Base-by-base conservation (phyloP, 1,140 invertebrate genomes). In the Drosophila murphyi region DNA sequence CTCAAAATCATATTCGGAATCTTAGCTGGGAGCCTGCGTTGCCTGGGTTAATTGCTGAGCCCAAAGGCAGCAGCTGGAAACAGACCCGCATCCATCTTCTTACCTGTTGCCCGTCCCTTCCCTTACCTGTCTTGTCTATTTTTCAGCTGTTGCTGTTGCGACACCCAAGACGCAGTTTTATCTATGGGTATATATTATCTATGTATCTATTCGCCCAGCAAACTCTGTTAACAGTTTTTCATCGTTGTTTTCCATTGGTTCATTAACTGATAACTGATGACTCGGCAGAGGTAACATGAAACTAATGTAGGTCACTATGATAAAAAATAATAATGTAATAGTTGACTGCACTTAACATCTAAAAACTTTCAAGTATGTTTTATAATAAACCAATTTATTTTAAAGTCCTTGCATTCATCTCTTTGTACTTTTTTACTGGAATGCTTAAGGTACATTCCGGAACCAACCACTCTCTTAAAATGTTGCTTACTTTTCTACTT, bases 61-160 rank as follows among this genome's bases (percentile, higher is more conserved):
- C 57, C 12, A 34, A 39, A 56, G 65, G 63, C 82, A 82, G 80
- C 80, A 73, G 82, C 67, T 47, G 51, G 35, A 37, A 29, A 3
- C 10, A 37, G 39, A 56, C 70, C 82, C 82, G 76, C 81, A 85
- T 73, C 47, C 20, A 20, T 20, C 20, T 20, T 20, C 1, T 12
- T 12, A 12, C 12, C 12, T 20, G 20, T 20, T 20, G 20, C 20
- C 20, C 20, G 12, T 12, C 12, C 12, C 59, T 60, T 51, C 34
- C 51, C 72, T 69, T 88, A 80, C 82, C 82, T 82, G 83, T 77
- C 20, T 20, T 20, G 20, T 20, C 1, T 20, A 20, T 20, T 20
- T 80, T 73, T 56, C 81, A 72, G 69, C 81, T 77, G 81, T 86
- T 76, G 76, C 82, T 88, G 76, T 88, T 86, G 79, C 76, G 71